These are phyloP conservation scores for Calameuta filiformis DNA, from an alignment of 2,888 invertebrate species.

Conservation along the genomic window DNA sequence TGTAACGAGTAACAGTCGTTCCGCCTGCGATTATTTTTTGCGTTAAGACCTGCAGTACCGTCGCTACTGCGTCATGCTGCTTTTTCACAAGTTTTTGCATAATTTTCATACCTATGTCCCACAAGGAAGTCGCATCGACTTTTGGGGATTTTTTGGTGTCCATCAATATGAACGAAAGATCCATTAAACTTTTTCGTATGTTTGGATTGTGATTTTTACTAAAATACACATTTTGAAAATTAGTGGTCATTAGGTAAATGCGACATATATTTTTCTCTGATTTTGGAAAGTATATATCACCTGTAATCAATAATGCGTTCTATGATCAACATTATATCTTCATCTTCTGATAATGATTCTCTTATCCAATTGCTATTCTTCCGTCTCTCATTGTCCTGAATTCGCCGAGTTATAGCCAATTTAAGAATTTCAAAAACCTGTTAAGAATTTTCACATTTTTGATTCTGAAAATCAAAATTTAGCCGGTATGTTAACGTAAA, in stretches of 20 bases:
- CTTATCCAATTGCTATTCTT: conserved; percentile 71
- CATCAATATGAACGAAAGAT: conserved; percentile 67
- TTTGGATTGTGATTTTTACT: conserved; percentile 68
- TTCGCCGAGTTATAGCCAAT: conserved; percentile 53
- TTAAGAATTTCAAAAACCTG: conserved; percentile 62
- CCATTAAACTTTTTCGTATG: conserved; percentile 68
- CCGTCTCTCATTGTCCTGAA: conserved; percentile 66
- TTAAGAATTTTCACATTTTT: conserved; percentile 1
- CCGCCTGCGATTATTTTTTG: conserved; percentile 71
- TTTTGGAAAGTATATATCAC: conserved; percentile 64
- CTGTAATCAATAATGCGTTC: conserved; percentile 67
- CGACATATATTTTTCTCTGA: background rate
- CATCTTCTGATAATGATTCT: conserved; percentile 59
- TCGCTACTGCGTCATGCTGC: conserved; percentile 69
- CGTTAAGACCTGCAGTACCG: conserved; percentile 70
- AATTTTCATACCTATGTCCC: conserved; percentile 70
- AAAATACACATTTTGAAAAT: conserved; percentile 24
- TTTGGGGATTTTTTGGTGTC: conserved; percentile 58
- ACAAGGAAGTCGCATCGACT: conserved; percentile 60
- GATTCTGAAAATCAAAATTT: background rate
- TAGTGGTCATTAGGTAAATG: conserved; percentile 42
- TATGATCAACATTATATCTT: conserved; percentile 64
- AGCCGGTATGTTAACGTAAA: background rate
- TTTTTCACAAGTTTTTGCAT: conserved; percentile 71
- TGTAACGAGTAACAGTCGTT: conserved; percentile 69